Conservation (phyloP, 2,888 invertebrate species). For the Leptinotarsa rubiginosa region DNA sequence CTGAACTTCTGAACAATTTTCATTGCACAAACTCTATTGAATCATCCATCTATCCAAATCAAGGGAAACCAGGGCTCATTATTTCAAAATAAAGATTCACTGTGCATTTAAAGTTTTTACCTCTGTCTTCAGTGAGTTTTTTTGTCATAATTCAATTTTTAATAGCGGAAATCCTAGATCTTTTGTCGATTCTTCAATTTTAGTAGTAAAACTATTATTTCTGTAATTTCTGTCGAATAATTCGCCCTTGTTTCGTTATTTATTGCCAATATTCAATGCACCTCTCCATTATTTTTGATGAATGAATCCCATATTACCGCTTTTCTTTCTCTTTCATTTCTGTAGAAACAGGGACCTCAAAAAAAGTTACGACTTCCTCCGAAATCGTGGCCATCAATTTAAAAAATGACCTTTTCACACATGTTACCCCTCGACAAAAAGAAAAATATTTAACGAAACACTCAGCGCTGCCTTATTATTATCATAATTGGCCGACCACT, state of each 20-base stretch:
- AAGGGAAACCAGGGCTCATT: too few relatives aligned
- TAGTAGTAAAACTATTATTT: background rate
- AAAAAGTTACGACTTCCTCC: slow-evolving; percentile 20
- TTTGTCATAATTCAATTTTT: background rate
- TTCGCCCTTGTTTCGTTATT: background rate
- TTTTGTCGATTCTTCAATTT: background rate
- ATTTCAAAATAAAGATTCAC: too few relatives aligned
- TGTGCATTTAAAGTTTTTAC: too few relatives aligned
- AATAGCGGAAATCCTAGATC: background rate
- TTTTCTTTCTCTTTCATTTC: background rate
- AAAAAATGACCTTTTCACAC: slow-evolving; percentile 44
- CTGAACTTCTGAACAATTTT: too few relatives aligned
- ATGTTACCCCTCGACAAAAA: slow-evolving; percentile 33
- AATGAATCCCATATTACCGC: slow-evolving; percentile 2
- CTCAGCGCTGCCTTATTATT: slow-evolving; percentile 42
- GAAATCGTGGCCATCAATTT: slow-evolving; percentile 22
- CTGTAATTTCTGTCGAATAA: background rate
- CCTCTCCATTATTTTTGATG: background rate
- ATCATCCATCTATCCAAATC: too few relatives aligned
- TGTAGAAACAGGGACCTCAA: background rate
- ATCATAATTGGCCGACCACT: slow-evolving; percentile 52
- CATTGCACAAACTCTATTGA: too few relatives aligned
- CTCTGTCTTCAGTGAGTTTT: background rate
- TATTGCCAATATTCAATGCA: background rate
- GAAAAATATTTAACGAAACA: slow-evolving; percentile 43